Base-by-base conservation (phyloP, 53 echinoderm and acorn worm genomes). In the Paracentrotus lividus region DNA sequence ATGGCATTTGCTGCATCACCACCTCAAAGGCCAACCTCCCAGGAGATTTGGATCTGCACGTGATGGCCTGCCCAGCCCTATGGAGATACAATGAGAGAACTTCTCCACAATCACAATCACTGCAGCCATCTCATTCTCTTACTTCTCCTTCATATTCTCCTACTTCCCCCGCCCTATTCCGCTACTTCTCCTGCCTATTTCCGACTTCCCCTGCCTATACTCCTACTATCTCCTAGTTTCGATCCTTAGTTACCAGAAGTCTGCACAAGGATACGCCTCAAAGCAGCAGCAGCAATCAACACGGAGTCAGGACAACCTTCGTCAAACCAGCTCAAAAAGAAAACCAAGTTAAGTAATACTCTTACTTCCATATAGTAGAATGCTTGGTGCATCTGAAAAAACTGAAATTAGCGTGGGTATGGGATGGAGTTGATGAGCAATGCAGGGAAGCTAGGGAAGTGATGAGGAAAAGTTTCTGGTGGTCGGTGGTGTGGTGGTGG, bases 371-470 rank as follows among this genome's bases (percentile, higher is more conserved):
- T 21, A 20, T 72, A 72, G 72, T 72, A 40, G 36, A 38, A 20
- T 40, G 8, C 33, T 67, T 32, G 32, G 13, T 14, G 13, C 34
- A 34, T 72, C 72, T 72, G 40, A 38, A 72, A 40, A 72, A 38
- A 20, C 40, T n/a, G n/a, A 18, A 32, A 72, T 38, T 72, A 20
- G 18, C 40, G 72, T 72, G 36, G 72, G 72, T 21, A 38, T 72
- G 72, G 72, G 40, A 40, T 72, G 66, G 66, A 66, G 66, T 27
- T 72, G 72, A 34, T 72, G 72, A 72, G 40, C 40, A 18, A 38
- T 38, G 72, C 18, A 40, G 40, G 40, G n/a, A n/a, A 40, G 40
- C 15, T n/a, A n/a, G 8, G 20, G 40, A 40, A 72, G 40, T 72
- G 40, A 36, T 20, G 36, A 40, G 36, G 72, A 26, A 40, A n/a